Evolutionary conservation across 2,113 vertebrate genomes (phyloP), one percentile per base, ranked within the genome.

Genomic region (Thunnus maccoyii): DNA sequence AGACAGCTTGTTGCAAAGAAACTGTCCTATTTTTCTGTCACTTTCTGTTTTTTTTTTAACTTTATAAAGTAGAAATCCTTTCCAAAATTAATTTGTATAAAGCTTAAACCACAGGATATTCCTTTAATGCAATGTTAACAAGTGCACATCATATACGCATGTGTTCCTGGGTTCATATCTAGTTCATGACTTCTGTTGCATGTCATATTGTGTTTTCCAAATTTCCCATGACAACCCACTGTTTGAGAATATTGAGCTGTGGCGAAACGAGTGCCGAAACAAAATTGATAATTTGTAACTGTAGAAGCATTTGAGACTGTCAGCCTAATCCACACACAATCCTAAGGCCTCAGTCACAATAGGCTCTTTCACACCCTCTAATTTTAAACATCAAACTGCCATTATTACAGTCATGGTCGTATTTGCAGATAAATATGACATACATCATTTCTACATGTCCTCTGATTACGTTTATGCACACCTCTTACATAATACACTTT

Each of bases 151-250:
- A 52, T 32, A 58, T 5, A 57, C 47, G 6, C 57, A 58, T 17
- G 17, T 51, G 50, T 57, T 18, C 15, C 32, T 30, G 32, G 52
- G 76, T 75, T 76, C 44, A 68, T 57, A 12, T 55, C 50, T 22
- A 75, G 58, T 70, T 58, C 12, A 56, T 56, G 14, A 36, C 22
- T n/a, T 52, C 13, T 27, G 50, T 5, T 56, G 22, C 8, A 16
- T 27, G n/a, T 55, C 15, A 44, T 58, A 46, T 46, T 16, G 27
- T 57, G 47, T 50, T n/a, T 27, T 41, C 18, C 27, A 55, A 15
- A 44, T 50, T 50, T 25, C 22, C 25, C 17, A 41, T 55, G 54
- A 55, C 12, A 14, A 10, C 15, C 2, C 1, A 18, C 17, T 69
- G 46, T 67, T 46, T 63, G 22, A 46, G 47, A 46, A 13, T 14